Base-by-base conservation (phyloP, 2,797 vertebrate species). In the Coregonus sp. region DNA sequence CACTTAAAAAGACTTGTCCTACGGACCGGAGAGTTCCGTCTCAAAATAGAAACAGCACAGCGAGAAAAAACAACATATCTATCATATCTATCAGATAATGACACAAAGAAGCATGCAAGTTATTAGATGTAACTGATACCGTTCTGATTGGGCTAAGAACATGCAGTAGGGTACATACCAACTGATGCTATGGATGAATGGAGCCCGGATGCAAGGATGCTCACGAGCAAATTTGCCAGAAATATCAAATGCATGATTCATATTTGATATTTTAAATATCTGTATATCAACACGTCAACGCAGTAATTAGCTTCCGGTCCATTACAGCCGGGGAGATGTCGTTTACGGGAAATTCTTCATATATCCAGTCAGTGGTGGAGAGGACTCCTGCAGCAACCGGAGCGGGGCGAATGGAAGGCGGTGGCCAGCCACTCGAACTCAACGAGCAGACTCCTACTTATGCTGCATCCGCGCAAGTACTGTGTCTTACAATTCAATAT, bases 241-340 rank as follows among this genome's bases (percentile, higher is more conserved):
- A 92, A 92, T 90, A 92, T 93, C 91, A 94, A 90, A 94, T 88
- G 87, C 95, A 96, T 96, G 93, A 95, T 95, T 94, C 95, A 96
- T 95, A 95, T 94, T 93, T 94, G 92, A 92, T 86, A 74, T 85
- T 82, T 90, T 82, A 88, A 91, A 92, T 84, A 93, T 90, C 73
- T 70, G 65, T 88, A 84, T 89, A 90, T 93, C 87, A 92, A 93
- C 92, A 93, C 90, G 81, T 89, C 89, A 89, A 92, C 86, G 91
- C 89, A 83, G 85, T 87, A 80, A 82, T 80, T 47, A 86, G 88
- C 76, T 89, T 56, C 85, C 84, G 88, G 89, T 87, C 90, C 94
- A 94, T 94, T 82, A 85, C 85, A 90, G 86, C 86, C 76, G 85
- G 74, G 83, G 84, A 84, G 85, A 82, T 82, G 88, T 86, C 85